Percentiles rank a stretch among this genome's conserved stretches.
Conservation (phyloP, 2,113 vertebrate genomes). For the Rafetus swinhoei region DNA sequence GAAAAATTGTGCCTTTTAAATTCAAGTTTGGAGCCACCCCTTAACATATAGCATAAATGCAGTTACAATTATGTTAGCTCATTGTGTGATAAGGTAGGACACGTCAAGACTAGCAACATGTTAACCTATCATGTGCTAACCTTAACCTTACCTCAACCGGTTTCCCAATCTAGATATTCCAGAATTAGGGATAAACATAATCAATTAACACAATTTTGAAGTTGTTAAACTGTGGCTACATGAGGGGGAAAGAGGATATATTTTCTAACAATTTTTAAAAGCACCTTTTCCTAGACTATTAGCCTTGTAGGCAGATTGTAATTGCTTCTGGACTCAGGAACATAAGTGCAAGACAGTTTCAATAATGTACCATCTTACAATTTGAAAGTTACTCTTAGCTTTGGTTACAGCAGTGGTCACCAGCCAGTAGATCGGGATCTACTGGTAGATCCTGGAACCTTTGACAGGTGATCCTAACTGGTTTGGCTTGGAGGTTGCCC, state of each 20-base stretch:
- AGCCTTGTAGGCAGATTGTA: background rate
- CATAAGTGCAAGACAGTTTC: background rate
- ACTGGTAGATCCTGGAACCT: no score
- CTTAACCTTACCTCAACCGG: background rate
- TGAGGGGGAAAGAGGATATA: background rate
- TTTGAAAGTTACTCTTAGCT: background rate
- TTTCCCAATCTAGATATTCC: background rate
- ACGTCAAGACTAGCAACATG: background rate
- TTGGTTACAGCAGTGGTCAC: background rate
- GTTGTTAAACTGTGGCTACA: background rate
- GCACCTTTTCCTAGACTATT: background rate
- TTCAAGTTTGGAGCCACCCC: background rate
- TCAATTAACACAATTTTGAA: background rate
- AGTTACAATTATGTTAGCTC: background rate
- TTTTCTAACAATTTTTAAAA: background rate
- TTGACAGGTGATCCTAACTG: no score
- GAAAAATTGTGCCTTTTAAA: background rate
- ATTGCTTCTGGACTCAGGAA: background rate
- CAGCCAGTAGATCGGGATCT: no score
- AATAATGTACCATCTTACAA: background rate
- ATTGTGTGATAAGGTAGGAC: background rate
- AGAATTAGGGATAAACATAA: background rate
- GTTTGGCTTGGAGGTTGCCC: no score
- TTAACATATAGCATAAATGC: background rate
- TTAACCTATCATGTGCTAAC: fast-evolving